phyloP scores from a whole-genome alignment of 2,797 vertebrate species.

The Erpetoichthys calabaricus region DNA sequence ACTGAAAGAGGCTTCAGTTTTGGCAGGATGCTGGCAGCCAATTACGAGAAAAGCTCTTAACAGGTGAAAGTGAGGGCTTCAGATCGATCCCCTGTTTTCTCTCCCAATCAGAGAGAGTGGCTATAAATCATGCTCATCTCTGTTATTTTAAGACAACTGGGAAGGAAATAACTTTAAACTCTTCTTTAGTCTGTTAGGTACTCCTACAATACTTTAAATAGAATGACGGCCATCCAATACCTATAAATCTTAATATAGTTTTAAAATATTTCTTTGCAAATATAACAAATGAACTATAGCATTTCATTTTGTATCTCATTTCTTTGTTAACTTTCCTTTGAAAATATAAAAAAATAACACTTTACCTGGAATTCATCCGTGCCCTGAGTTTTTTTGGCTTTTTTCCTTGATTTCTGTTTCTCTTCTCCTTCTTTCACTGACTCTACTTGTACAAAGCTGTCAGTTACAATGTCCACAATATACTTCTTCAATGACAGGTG shows the following conservation, averaged over 20 bases:
- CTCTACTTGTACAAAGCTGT: constrained; percentile 65
- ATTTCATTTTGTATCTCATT: constrained; percentile 12
- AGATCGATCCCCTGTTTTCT: constrained; percentile 80
- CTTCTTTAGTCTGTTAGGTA: constrained; percentile 47
- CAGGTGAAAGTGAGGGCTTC: constrained; percentile 71
- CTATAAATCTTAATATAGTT: neutral
- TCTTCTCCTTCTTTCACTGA: constrained; percentile 75
- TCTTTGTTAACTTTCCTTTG: constrained; percentile 13
- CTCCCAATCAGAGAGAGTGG: constrained; percentile 95
- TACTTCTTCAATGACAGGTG: constrained; percentile 96
- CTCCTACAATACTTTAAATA: constrained; percentile 22
- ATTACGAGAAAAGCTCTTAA: constrained; percentile 96
- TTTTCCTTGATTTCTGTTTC: constrained; percentile 82
- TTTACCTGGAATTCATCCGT: constrained; percentile 89
- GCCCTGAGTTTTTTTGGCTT: constrained; percentile 90
- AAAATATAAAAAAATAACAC: constrained; percentile 9
- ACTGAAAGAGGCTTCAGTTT: constrained; percentile 55
- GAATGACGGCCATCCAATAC: constrained; percentile 5
- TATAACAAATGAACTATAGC: constrained; percentile 14
- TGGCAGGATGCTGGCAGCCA: constrained; percentile 70
- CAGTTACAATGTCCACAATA: constrained; percentile 79
- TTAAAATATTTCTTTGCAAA: constrained; percentile 16
- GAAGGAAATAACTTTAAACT: constrained; percentile 63
- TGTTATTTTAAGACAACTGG: constrained; percentile 63
- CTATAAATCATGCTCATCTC: constrained; percentile 92